Evolutionary conservation across 2,888 invertebrate species (phyloP).

Genomic region (Magallana nippona): DNA sequence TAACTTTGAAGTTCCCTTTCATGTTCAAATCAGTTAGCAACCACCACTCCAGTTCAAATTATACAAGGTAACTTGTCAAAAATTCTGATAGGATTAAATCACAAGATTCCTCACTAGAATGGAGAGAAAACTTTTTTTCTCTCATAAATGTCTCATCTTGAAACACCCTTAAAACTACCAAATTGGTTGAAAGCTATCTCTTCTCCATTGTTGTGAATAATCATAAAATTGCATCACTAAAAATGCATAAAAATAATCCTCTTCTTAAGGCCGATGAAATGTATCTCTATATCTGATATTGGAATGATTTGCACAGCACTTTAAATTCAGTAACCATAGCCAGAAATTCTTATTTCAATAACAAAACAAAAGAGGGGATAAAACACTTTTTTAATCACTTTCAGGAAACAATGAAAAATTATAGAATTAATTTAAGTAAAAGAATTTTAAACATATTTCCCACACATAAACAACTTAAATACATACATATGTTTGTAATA

Average conservation of each 20-base stretch:
- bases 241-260: constrained; percentile 31
- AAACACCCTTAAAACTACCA: constrained; percentile 1
- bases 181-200: constrained; percentile 13
- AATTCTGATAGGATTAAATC: constrained; percentile 24
- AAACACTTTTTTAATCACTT: no score
- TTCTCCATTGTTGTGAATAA: background rate
- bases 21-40: constrained; percentile 20
- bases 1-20: constrained; percentile 22
- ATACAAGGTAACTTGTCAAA: constrained; percentile 20
- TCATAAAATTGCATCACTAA: constrained; percentile 28
- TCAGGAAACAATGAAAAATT: no score
- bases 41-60: constrained; percentile 12
- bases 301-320: background rate
- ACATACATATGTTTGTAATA: no score
- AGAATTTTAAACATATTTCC: no score
- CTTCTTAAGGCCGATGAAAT: background rate
- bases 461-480: no score
- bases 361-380: no score
- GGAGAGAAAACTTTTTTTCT: background rate
- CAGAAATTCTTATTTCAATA: no score
- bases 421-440: no score
- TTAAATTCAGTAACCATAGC: no score
- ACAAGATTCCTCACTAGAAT: constrained; percentile 4
- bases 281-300: background rate
- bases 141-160: background rate